These are phyloP conservation scores for Anabas testudineus DNA, from an alignment of 2,797 vertebrate genomes.

Conservation along the genomic window DNA sequence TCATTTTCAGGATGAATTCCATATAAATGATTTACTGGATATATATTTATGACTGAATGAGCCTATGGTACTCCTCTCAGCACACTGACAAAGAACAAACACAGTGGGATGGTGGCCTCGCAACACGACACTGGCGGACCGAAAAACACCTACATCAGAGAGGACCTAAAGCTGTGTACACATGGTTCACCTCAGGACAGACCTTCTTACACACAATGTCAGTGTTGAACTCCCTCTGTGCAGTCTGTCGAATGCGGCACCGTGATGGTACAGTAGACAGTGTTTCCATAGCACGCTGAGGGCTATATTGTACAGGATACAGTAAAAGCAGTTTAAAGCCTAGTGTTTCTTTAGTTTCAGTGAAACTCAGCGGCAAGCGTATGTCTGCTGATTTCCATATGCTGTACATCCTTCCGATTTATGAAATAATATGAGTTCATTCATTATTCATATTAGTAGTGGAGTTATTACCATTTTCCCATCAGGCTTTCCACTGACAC, in stretches of 20 bases:
- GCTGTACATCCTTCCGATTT: slow-evolving; percentile 75
- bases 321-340: slow-evolving; percentile 22
- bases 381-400: slow-evolving; percentile 73
- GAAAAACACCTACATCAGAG: slow-evolving; percentile 91
- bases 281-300: slow-evolving; percentile 49
- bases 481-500: slow-evolving; percentile 79
- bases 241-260: slow-evolving; percentile 47
- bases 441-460: slow-evolving; percentile 81
- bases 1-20: not conserved
- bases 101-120: slow-evolving; percentile 88
- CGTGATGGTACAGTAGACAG: slow-evolving; percentile 62
- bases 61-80: slow-evolving; percentile 29
- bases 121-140: slow-evolving; percentile 71
- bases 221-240: slow-evolving; percentile 63
- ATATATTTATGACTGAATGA: slow-evolving; percentile 54
- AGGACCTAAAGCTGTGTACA: slow-evolving; percentile 85
- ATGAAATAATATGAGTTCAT: slow-evolving; percentile 79
- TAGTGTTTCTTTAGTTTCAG: slow-evolving; percentile 44
- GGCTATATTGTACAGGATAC: slow-evolving; percentile 42
- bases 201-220: slow-evolving; percentile 62
- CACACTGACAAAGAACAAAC: slow-evolving; percentile 87
- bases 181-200: slow-evolving; percentile 77
- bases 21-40: not conserved
- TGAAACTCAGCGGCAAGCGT: slow-evolving; percentile 55
- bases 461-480: slow-evolving; percentile 79